A percentile compares a stretch with the other conserved stretches of the same genome.
phyloP scores from a whole-genome alignment of 2,888 invertebrate genomes.

The Hymenopus coronatus region DNA sequence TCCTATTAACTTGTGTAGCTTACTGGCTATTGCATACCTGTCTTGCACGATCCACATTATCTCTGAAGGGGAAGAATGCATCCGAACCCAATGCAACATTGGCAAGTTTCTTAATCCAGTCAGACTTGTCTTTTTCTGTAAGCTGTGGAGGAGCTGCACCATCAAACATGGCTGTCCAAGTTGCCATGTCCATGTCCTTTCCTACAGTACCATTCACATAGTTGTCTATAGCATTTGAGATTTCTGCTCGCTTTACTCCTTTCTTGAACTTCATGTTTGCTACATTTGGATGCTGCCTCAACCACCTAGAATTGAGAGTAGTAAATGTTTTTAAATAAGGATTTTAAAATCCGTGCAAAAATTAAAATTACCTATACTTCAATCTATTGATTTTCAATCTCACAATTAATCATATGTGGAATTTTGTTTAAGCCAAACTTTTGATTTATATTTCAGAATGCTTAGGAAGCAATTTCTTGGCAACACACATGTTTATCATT shows the following conservation, averaged over 20 bases:
- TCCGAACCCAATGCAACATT: slow-evolving; percentile 89
- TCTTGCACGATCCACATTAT: slow-evolving; percentile 90
- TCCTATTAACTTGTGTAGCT: no score
- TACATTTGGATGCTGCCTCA: slow-evolving; percentile 88
- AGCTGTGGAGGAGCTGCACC: slow-evolving; percentile 65
- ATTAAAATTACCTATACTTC: no score
- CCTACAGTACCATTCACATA: slow-evolving; percentile 90
- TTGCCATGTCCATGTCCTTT: slow-evolving; percentile 74
- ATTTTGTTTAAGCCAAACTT: no score
- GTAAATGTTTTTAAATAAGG: background rate
- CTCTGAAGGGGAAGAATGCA: slow-evolving; percentile 98
- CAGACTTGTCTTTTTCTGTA: slow-evolving; percentile 61
- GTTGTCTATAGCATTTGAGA: slow-evolving; percentile 93
- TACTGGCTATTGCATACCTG: slow-evolving; percentile 58
- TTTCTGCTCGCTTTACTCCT: slow-evolving; percentile 85
- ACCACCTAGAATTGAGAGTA: slow-evolving; percentile 63
- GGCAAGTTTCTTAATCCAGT: slow-evolving; percentile 68
- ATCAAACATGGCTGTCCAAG: slow-evolving; percentile 75
- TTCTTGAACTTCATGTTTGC: slow-evolving; percentile 78
- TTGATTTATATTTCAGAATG: no score
- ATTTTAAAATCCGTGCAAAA: no score
- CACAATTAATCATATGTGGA: no score
- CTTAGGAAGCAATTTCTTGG: no score
- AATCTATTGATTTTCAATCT: no score
- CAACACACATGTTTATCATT: no score